A percentile compares a stretch with the other conserved stretches of the same genome.
These are phyloP conservation scores for Atta texana DNA, from an alignment of 1,140 invertebrate species.

Conservation along the genomic window DNA sequence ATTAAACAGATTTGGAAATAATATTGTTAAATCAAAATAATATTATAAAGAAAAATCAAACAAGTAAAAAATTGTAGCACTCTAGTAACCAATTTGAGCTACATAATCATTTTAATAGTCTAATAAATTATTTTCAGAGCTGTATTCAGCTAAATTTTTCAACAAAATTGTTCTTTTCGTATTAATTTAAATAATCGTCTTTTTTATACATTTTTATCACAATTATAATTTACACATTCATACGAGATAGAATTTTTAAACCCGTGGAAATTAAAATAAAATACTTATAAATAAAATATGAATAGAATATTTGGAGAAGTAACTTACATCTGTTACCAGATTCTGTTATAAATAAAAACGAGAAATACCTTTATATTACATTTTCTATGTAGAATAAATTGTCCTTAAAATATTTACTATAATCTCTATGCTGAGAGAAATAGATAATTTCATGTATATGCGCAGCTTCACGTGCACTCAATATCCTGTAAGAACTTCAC, in stretches of 20 bases:
- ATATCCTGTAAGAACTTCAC: background rate
- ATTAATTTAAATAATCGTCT: background rate
- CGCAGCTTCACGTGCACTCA: background rate
- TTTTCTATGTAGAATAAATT: slow-evolving; percentile 11
- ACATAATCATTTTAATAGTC: no score
- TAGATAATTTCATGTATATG: slow-evolving; percentile 7
- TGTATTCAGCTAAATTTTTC: no score
- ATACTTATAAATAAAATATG: background rate
- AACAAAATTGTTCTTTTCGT: no score
- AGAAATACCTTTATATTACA: slow-evolving; percentile 10
- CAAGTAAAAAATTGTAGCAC: no score
- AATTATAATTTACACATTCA: background rate
- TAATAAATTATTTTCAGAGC: no score
- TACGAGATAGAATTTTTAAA: background rate
- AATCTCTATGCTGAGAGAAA: background rate
- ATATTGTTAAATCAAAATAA: no score
- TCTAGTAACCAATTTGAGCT: no score
- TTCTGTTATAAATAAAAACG: background rate
- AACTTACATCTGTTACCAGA: background rate
- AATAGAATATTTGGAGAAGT: background rate
- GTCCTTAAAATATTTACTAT: slow-evolving; percentile 4
- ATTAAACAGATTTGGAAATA: no score
- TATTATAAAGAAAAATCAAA: no score
- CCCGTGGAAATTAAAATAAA: background rate
- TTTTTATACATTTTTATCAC: background rate